These are phyloP conservation scores for Gastracanthus pulcherrimus DNA, from an alignment of 2,888 invertebrate species.

Conservation along the genomic window DNA sequence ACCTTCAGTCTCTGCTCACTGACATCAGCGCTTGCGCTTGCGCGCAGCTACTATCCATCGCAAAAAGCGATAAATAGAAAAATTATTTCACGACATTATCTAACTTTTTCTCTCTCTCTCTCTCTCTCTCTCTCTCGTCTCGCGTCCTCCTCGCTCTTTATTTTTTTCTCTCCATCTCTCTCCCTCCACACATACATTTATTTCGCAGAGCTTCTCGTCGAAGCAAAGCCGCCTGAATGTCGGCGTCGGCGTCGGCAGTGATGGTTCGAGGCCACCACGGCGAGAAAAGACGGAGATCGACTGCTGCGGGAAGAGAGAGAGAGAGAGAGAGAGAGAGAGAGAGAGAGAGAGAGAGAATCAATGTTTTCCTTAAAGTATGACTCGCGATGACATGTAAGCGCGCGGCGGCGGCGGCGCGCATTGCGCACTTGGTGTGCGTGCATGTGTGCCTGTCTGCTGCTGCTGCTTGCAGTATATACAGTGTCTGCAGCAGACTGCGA, in stretches of 20 bases:
- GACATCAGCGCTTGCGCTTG: constrained; percentile 7
- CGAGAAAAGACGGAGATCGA: neutral
- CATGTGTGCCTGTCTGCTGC: neutral
- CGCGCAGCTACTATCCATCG: neutral
- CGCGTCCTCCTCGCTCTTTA: neutral
- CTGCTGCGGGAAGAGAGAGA: neutral
- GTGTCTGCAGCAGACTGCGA: neutral
- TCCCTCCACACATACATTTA: neutral
- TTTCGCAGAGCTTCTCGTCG: constrained; percentile 32
- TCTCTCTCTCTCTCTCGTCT: neutral
- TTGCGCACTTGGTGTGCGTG: neutral
- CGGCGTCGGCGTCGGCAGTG: neutral
- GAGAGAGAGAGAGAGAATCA: constrained; percentile 39
- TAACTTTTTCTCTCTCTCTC: constrained; percentile 20
- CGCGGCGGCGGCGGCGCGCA: constrained; percentile 1
- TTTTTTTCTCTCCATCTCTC: neutral
- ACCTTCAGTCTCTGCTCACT: constrained; percentile 15
- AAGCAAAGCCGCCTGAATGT: constrained; percentile 31
- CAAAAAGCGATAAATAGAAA: constrained; percentile 22
- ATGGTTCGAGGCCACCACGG: constrained; percentile 39
- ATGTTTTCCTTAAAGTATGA: constrained; percentile 57
- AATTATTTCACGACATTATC: constrained; percentile 35
- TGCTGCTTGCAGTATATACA: too few relatives aligned
- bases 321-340: constrained; percentile 1
- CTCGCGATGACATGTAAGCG: constrained; percentile 26